These are phyloP conservation scores for Neomicropteryx cornuta DNA, from an alignment of 1,140 invertebrate species.

Conservation along the genomic window DNA sequence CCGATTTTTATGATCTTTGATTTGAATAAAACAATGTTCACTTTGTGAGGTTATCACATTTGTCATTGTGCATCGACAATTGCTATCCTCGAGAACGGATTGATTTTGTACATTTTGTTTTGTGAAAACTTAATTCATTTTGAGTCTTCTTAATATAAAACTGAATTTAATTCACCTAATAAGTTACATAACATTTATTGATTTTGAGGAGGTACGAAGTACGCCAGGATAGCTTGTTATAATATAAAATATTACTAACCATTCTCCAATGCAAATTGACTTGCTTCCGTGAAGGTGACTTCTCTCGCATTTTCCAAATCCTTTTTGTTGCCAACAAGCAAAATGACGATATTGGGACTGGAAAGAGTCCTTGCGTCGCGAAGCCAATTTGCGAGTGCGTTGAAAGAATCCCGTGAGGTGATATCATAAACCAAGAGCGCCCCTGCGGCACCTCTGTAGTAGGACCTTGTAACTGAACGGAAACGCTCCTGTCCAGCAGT, in stretches of 20 bases:
- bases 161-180: too few species aligned
- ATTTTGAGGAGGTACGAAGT: too few species aligned
- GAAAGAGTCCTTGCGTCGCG: conserved; percentile 77
- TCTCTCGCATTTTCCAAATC: conserved; percentile 67
- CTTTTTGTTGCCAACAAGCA: conserved; percentile 75
- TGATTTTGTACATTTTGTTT: too few species aligned
- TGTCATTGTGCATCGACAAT: too few species aligned
- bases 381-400: conserved; percentile 70
- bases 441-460: conserved; percentile 72
- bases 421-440: conserved; percentile 73
- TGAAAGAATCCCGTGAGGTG: conserved; percentile 71
- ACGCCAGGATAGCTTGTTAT: too few species aligned
- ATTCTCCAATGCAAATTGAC: conserved; percentile 73
- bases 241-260: conserved; percentile 44
- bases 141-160: too few species aligned
- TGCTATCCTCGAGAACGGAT: too few species aligned
- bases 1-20: too few species aligned
- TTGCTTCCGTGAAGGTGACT: conserved; percentile 73
- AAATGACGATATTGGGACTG: conserved; percentile 74
- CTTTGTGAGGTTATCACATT: too few species aligned
- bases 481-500: conserved; percentile 44
- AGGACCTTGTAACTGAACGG: conserved; percentile 67
- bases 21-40: too few species aligned
- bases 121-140: too few species aligned
- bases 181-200: too few species aligned